phyloP scores from a whole-genome alignment of 2,113 vertebrate genomes.

The Panthera leo region DNA sequence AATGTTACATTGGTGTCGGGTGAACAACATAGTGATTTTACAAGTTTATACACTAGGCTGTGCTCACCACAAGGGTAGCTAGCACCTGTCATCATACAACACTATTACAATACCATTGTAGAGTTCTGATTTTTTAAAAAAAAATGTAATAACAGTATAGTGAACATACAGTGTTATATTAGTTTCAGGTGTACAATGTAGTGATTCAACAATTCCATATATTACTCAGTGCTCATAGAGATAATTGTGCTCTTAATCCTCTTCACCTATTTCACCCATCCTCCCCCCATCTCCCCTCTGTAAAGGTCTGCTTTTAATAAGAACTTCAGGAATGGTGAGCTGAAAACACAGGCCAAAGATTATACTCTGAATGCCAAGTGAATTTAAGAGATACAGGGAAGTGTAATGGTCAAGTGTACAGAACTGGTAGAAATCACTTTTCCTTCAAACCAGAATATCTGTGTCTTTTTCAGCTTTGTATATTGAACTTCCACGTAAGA shows the following conservation, averaged over 20 bases:
- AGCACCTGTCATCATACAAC: background rate
- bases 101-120: background rate
- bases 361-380: background rate
- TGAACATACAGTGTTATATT: background rate
- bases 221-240: background rate
- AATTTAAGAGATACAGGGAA: background rate
- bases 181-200: background rate
- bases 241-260: background rate
- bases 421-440: background rate
- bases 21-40: background rate
- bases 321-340: background rate
- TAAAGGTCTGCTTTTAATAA: background rate
- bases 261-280: background rate
- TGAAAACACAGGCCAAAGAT: background rate
- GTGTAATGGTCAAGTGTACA: background rate
- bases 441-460: background rate
- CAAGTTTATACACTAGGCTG: background rate
- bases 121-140: background rate
- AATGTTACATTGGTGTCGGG: background rate
- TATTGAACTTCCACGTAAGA: background rate
- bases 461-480: background rate
- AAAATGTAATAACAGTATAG: background rate
- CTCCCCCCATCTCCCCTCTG: background rate
- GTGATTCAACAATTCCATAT: background rate
- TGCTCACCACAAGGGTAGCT: background rate